Evolutionary conservation across 2,797 vertebrate species (phyloP).

Genomic region (Parotocinclus haroldoi): DNA sequence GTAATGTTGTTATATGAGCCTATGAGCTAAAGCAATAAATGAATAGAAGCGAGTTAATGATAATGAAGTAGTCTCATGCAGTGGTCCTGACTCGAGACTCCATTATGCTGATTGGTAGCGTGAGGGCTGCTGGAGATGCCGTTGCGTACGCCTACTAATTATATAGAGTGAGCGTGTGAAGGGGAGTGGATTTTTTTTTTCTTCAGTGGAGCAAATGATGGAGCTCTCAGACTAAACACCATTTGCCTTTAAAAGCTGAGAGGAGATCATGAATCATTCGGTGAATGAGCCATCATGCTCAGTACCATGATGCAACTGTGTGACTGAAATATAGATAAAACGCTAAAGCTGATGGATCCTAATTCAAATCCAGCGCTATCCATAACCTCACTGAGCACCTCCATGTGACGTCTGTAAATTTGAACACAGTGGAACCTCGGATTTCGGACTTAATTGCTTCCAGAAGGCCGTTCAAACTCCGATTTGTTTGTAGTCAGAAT

Average conservation of each 20-base stretch:
- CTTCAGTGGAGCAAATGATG: conserved; percentile 41
- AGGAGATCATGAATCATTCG: conserved; percentile 41
- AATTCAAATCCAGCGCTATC: too few relatives aligned
- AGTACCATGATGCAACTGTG: conserved; percentile 9
- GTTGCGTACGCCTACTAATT: conserved; percentile 49
- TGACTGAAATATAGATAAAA: neutral
- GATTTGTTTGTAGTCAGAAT: too few relatives aligned
- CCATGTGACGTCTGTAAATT: too few relatives aligned
- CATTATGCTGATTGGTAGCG: conserved; percentile 62
- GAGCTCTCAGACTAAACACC: conserved; percentile 42
- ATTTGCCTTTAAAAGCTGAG: conserved; percentile 42
- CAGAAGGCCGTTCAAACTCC: too few relatives aligned
- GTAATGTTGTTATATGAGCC: conserved; percentile 31
- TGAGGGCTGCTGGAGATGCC: conserved; percentile 36
- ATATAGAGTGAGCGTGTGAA: conserved; percentile 43
- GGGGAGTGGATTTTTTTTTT: conserved; percentile 37
- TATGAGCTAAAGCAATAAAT: conserved; percentile 32
- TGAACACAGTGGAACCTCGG: too few relatives aligned
- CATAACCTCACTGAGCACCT: too few relatives aligned
- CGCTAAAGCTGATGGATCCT: neutral
- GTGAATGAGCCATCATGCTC: neutral
- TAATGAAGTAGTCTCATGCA: conserved; percentile 39
- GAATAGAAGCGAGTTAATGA: conserved; percentile 47
- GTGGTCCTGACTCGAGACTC: conserved; percentile 33
- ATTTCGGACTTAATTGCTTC: too few relatives aligned